Percentiles rank a stretch among this genome's conserved stretches.
These are phyloP conservation scores for Palythoa heliodiscus DNA, from an alignment of 92 coral and sea anemone species.

Conservation along the genomic window DNA sequence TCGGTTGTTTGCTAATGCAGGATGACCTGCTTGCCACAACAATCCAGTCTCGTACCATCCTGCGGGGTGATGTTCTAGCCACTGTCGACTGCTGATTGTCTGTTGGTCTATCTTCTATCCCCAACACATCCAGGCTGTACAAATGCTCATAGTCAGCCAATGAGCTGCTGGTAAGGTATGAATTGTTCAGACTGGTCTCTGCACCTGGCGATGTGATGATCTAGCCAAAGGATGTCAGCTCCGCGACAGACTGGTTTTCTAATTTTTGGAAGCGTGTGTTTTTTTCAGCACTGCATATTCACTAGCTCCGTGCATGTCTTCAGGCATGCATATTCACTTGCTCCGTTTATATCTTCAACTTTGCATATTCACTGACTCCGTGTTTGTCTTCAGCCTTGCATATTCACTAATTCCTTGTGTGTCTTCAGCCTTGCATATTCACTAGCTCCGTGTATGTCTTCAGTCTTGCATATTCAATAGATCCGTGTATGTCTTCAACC, in stretches of 20 bases:
- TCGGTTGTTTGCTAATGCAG: constrained; percentile 7
- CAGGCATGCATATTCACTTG: too few species aligned
- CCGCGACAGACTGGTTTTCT: constrained; percentile 4
- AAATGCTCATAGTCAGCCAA: background rate
- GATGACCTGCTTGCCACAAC: constrained; percentile 7
- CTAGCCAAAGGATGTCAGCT: constrained; percentile 49
- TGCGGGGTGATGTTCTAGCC: background rate
- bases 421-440: too few species aligned
- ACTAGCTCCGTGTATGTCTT: too few species aligned
- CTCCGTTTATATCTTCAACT: too few species aligned
- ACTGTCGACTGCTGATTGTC: background rate
- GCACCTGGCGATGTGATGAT: constrained; percentile 40
- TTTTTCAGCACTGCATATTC: too few species aligned
- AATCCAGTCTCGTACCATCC: background rate
- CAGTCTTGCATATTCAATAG: too few species aligned
- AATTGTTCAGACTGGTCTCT: background rate
- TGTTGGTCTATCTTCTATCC: constrained; percentile 4
- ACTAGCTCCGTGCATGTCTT: too few species aligned
- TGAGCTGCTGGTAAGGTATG: constrained; percentile 1
- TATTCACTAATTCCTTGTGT: too few species aligned
- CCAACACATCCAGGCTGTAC: background rate
- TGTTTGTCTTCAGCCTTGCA: too few species aligned
- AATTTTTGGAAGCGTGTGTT: too few species aligned
- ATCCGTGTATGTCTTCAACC: too few species aligned
- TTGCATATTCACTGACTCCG: too few species aligned